Evolutionary conservation across 1,140 invertebrate species (phyloP).

Genomic region (Hycleus phaleratus): DNA sequence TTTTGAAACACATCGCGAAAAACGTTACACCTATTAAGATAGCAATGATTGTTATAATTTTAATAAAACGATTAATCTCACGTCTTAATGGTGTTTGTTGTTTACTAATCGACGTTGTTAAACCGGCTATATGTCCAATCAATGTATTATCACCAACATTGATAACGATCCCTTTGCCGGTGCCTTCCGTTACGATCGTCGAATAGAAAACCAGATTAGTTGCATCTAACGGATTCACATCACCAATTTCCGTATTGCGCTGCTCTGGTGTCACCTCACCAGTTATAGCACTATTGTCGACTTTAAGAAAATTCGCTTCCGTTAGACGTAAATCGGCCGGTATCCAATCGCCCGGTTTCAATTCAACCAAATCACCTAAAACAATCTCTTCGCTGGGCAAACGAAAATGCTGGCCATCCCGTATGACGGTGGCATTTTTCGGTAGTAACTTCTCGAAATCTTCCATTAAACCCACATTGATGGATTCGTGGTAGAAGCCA

Average conservation of each 20-base stretch:
- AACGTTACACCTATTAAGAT: constrained; percentile 63
- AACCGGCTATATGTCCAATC: constrained; percentile 73
- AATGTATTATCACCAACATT: constrained; percentile 70
- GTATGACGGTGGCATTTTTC: constrained; percentile 49
- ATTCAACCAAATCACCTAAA: constrained; percentile 60
- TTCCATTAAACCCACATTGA: constrained; percentile 56
- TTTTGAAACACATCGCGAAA: constrained; percentile 60
- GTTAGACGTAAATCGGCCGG: constrained; percentile 68
- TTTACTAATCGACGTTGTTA: constrained; percentile 50
- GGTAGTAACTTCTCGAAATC: constrained; percentile 59
- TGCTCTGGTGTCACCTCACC: constrained; percentile 66
- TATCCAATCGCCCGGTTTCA: constrained; percentile 61
- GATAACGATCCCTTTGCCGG: constrained; percentile 67
- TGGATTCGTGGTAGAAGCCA: constrained; percentile 54
- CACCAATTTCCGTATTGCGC: constrained; percentile 49
- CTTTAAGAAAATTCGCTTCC: constrained; percentile 44
- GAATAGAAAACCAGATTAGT: constrained; percentile 70
- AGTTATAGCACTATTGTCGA: constrained; percentile 57
- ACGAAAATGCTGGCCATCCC: constrained; percentile 55
- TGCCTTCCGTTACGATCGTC: constrained; percentile 67
- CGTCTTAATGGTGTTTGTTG: constrained; percentile 52
- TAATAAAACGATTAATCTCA: constrained; percentile 70
- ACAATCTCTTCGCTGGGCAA: constrained; percentile 57
- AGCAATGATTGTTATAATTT: constrained; percentile 62
- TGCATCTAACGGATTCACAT: constrained; percentile 63